Conservation (phyloP, 2,113 vertebrate species). For the Speoplatyrhinus poulsoni region DNA sequence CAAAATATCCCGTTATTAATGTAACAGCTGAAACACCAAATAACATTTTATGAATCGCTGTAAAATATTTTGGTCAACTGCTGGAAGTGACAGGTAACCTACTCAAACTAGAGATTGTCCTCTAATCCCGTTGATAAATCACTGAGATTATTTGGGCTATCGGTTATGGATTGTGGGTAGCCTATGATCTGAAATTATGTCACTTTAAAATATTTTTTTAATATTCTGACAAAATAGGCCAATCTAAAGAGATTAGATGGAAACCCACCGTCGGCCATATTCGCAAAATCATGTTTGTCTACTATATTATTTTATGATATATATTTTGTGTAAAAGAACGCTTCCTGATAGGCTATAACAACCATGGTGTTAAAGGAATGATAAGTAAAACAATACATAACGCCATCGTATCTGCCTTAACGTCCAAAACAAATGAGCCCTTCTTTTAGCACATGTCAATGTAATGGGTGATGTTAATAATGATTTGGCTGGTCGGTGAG, state of each 20-base stretch:
- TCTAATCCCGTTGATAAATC: too few species aligned
- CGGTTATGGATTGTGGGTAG: too few species aligned
- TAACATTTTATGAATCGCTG: constrained; percentile 13
- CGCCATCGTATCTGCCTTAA: background rate
- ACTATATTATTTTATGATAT: too few species aligned
- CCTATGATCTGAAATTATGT: too few species aligned
- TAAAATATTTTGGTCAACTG: constrained; percentile 14
- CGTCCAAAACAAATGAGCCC: constrained; percentile 2
- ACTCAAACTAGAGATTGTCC: background rate
- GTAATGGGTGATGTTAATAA: background rate
- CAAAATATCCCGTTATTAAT: constrained; percentile 17
- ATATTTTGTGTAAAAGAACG: background rate
- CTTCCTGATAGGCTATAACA: background rate
- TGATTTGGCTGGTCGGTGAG: constrained; percentile 2
- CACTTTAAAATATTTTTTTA: too few species aligned
- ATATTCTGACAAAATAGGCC: too few species aligned
- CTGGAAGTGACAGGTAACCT: background rate
- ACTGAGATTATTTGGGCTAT: too few species aligned
- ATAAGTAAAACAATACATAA: constrained; percentile 16
- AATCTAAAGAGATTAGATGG: too few species aligned
- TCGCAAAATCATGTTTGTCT: too few species aligned
- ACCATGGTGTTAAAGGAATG: background rate
- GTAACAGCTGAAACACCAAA: constrained; percentile 49
- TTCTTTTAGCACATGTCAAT: background rate
- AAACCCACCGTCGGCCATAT: too few species aligned